These are phyloP conservation scores for Anticlea derivata DNA, from an alignment of 2,888 invertebrate genomes.

Conservation along the genomic window DNA sequence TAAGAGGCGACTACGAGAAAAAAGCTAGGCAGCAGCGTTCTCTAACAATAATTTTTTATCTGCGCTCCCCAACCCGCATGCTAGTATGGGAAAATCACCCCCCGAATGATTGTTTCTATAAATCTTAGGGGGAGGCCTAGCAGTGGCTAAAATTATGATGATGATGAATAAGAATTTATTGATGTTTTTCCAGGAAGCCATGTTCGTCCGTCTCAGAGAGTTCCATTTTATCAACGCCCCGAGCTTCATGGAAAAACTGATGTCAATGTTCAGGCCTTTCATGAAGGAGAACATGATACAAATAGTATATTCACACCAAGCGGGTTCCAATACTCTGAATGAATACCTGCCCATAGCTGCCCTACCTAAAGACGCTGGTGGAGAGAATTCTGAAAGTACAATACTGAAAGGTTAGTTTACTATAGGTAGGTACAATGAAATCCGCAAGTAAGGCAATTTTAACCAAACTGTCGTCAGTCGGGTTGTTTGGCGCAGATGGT, in stretches of 20 bases:
- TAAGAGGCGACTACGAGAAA: too few relatives aligned
- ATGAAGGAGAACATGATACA: conserved; percentile 86
- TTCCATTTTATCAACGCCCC: conserved; percentile 88
- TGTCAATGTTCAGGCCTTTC: conserved; percentile 87
- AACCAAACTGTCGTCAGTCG: not conserved
- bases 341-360: conserved; percentile 80
- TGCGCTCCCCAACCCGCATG: too few relatives aligned
- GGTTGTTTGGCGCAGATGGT: not conserved
- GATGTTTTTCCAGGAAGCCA: conserved; percentile 81
- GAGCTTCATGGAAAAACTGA: conserved; percentile 86
- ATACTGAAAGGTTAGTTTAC: conserved; percentile 46
- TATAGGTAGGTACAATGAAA: not conserved
- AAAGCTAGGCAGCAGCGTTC: too few relatives aligned
- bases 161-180: too few relatives aligned
- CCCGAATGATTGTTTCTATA: too few relatives aligned
- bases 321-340: conserved; percentile 65
- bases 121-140: too few relatives aligned
- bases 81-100: too few relatives aligned
- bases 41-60: too few relatives aligned
- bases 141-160: too few relatives aligned
- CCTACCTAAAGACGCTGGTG: conserved; percentile 84
- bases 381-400: conserved; percentile 57
- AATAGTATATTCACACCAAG: conserved; percentile 79
- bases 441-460: not conserved
- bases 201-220: conserved; percentile 84